phyloP scores from a whole-genome alignment of 1,140 invertebrate species.

The Trissolcus basalis region DNA sequence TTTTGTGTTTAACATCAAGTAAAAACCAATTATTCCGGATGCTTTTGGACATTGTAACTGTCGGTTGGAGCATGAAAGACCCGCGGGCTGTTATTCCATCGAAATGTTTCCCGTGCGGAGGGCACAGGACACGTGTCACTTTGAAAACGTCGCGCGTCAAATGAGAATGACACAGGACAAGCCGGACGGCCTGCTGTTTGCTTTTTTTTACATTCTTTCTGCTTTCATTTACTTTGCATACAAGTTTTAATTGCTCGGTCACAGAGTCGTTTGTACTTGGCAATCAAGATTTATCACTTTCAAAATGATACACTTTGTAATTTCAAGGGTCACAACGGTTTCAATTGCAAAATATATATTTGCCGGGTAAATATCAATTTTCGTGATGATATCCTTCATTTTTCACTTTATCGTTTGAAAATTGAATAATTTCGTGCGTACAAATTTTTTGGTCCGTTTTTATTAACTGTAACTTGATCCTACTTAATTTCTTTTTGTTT shows the following conservation, averaged over 20 bases:
- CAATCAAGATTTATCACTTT: conserved; percentile 5
- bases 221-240: conserved; percentile 56
- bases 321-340: no score
- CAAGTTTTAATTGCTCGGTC: conserved; percentile 24
- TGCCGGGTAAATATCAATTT: no score
- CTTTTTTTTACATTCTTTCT: conserved; percentile 61
- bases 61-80: conserved; percentile 40
- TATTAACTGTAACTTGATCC: not conserved
- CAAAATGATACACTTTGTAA: conserved; percentile 5
- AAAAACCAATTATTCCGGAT: conserved; percentile 71
- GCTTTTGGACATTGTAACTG: conserved; percentile 60
- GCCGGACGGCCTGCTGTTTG: conserved; percentile 27
- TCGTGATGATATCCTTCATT: no score
- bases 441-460: not conserved
- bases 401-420: no score
- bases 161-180: conserved; percentile 54
- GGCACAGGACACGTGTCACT: conserved; percentile 68
- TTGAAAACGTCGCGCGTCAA: conserved; percentile 62
- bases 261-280: conserved; percentile 3
- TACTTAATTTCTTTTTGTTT: not conserved
- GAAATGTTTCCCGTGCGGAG: conserved; percentile 67
- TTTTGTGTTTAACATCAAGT: conserved; percentile 69
- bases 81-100: conserved; percentile 62
- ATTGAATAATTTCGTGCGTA: no score
- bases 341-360: no score